Evolutionary conservation across 92 coral and sea anemone genomes (phyloP), one percentile per base, ranked within the genome.

Genomic region (Pocillopora meandrina): DNA sequence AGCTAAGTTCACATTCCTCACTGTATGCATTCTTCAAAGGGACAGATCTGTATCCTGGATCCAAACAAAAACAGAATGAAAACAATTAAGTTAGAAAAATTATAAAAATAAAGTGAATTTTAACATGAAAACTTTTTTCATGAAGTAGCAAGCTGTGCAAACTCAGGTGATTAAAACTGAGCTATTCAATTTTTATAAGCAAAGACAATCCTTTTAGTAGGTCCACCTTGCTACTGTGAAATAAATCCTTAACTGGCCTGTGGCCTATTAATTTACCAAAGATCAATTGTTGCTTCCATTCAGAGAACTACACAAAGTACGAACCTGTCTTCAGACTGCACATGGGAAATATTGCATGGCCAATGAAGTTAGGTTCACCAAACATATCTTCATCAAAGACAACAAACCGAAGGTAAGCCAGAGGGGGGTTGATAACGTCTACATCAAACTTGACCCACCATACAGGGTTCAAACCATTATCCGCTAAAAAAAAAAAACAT

Each of bases 321-420:
- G 20, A 78, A 96, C 99, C 99, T 81, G 88, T 89, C 65, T 96
- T 92, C 36, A 96, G 79, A 71, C 99, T 96, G 61, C 97, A 89
- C 92, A 96, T 92, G 16, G 99, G 99, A 71, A 94, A 94, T 56
- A 95, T 93, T 61, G 99, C 98, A 85, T 96, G 99, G 15, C 96
- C 99, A 52, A 96, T 94, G 82, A 96, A 96, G 90, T 96, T 96
- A 10, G 98, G 99, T 88, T 96, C 99, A 63, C 99, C 99, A 84
- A 96, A 96, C 99, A 96, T 96, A 75, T 96, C 99, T 77, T 96
- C 99, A 75, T 96, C 99, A 86, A 84, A 90, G 78, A 96, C 95
- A 66, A 93, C 98, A 69, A 94, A 96, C 15, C 99, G 95, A 65
- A 96, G 90, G 65, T 95, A 92, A 1, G 99, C 99, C 57, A 96